phyloP scores from a whole-genome alignment of 2,797 vertebrate species.

The Onychomys arenicola region DNA sequence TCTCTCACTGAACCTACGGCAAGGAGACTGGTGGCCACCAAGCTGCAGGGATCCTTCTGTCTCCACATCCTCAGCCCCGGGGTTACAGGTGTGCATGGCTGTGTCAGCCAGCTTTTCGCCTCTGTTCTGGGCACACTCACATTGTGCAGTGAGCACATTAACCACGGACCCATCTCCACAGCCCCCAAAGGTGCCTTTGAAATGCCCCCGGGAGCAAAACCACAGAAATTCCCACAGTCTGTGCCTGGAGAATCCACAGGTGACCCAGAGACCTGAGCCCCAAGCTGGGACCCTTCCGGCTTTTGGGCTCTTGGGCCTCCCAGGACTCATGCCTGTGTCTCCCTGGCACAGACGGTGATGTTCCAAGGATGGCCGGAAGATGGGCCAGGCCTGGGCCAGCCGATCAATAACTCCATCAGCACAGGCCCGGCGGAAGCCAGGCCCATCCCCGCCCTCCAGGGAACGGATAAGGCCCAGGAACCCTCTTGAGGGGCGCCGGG shows the following conservation, averaged over 20 bases:
- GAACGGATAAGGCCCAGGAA: constrained; percentile 82
- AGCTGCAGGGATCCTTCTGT: too few species aligned
- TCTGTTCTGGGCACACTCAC: not conserved
- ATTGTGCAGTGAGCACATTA: not conserved
- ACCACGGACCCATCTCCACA: too few species aligned
- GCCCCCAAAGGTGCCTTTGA: accelerated
- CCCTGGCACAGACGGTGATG: not conserved
- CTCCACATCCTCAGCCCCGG: not conserved
- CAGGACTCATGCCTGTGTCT: not conserved
- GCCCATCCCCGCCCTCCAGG: constrained; percentile 79
- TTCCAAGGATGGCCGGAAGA: constrained; percentile 21
- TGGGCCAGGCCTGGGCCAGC: not conserved
- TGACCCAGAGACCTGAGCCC: not conserved
- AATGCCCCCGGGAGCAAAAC: not conserved
- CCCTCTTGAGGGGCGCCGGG: constrained; percentile 89
- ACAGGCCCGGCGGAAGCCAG: constrained; percentile 53
- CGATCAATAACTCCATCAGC: constrained; percentile 55
- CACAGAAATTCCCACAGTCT: not conserved
- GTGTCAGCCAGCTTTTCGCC: too few species aligned
- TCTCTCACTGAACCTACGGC: not conserved
- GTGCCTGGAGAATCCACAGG: accelerated
- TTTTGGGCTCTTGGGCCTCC: not conserved
- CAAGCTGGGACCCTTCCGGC: not conserved
- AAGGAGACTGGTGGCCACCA: not conserved
- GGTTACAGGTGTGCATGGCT: not conserved